Conservation (phyloP, 2,888 invertebrate genomes). For the Diplolepis rosae region DNA sequence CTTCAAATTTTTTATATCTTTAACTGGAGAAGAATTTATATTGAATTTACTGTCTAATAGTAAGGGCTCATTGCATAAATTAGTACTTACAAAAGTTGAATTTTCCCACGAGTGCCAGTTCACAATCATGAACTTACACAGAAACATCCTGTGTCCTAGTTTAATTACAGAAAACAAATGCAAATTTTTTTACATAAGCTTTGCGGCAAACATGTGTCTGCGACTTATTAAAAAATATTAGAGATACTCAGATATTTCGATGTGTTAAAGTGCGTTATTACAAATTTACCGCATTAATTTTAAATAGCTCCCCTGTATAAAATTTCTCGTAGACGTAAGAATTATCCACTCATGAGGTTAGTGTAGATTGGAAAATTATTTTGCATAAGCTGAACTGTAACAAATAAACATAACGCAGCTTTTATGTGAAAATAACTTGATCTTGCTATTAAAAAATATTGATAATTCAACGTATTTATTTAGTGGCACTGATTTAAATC, state of each 20-base stretch:
- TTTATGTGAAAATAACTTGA: neutral
- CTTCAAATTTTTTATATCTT: neutral
- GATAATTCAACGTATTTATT: constrained; percentile 15
- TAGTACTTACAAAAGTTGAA: neutral
- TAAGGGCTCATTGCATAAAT: neutral
- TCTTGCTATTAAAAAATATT: neutral
- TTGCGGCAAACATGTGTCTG: neutral
- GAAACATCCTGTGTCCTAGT: neutral
- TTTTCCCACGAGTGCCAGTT: neutral
- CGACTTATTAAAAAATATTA: constrained; percentile 11
- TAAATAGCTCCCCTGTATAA: constrained; percentile 18
- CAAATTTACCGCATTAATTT: constrained; percentile 2
- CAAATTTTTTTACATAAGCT: constrained; percentile 12
- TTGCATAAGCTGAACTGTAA: constrained; percentile 55
- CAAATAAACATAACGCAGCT: constrained; percentile 52
- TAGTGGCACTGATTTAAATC: constrained; percentile 6
- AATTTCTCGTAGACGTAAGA: neutral
- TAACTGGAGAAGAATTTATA: neutral
- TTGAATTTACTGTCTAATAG: neutral
- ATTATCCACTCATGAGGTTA: constrained; percentile 11
- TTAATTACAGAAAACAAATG: neutral
- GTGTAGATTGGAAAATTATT: constrained; percentile 51
- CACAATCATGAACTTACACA: neutral
- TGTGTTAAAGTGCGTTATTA: constrained; percentile 2
- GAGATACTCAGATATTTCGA: neutral